phyloP scores from a whole-genome alignment of 2,888 invertebrate genomes.

The Idaea dimidiata region DNA sequence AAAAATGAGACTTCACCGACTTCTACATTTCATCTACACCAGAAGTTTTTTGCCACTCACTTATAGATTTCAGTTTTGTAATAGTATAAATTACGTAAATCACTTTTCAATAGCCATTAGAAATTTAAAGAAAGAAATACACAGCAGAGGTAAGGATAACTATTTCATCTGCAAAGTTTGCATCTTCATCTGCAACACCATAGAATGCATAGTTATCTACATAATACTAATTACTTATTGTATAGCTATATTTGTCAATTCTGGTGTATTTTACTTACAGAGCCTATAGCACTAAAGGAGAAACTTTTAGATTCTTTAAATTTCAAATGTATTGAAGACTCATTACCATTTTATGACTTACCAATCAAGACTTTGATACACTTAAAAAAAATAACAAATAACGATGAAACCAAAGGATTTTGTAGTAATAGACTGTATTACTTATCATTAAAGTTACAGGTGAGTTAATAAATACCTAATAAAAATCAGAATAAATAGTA shows the following conservation, averaged over 20 bases:
- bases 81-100: background rate
- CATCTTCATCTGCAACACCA: too few species aligned
- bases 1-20: background rate
- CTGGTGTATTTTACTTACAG: slow-evolving; percentile 32
- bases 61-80: background rate
- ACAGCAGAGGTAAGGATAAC: background rate
- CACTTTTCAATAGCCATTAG: background rate
- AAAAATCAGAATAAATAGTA: too few species aligned
- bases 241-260: slow-evolving; percentile 3
- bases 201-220: too few species aligned
- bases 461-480: slow-evolving; percentile 31
- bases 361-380: slow-evolving; percentile 54
- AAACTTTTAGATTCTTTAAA: slow-evolving; percentile 61
- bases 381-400: slow-evolving; percentile 54
- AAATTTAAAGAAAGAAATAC: background rate
- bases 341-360: slow-evolving; percentile 74
- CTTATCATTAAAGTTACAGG: slow-evolving; percentile 71
- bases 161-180: background rate
- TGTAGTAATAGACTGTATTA: slow-evolving; percentile 81
- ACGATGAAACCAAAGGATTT: slow-evolving; percentile 61
- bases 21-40: background rate
- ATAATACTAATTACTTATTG: background rate
- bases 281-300: slow-evolving; percentile 49
- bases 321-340: slow-evolving; percentile 70
- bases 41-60: background rate